Base-by-base conservation (phyloP, 2,888 invertebrate species). In the Clanis bilineata region DNA sequence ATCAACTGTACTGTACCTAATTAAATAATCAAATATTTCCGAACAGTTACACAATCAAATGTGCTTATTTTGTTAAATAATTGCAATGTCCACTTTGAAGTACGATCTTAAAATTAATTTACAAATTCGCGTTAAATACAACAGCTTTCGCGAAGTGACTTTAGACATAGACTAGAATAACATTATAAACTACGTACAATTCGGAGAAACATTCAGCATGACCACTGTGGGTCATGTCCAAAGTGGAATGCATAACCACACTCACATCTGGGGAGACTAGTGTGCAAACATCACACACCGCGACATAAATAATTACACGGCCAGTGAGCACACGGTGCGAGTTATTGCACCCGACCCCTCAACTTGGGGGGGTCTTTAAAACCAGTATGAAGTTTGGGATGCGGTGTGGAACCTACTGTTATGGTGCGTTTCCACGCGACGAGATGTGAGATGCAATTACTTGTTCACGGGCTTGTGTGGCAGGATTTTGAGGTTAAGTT, bases 241-340 rank as follows among this genome's bases (percentile, higher is more conserved):
- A 41, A 3, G 18, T 7, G 41, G 7, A 18, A 7, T 41, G 41
- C 41, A 38, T 38, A 9, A 25, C 54, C 38, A 58, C 63, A 57
- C 57, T 58, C 56, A 43, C 39, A 45, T 58, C 47, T 45, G 39
- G 43, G 25, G 12, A 23, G 21, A 54, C 56, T 51, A 22, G 62
- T 62, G 63, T 63, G 66, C 67, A 71, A 69, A 67, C 65, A 58
- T 21, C 62, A 65, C 66, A 71, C 70, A 69, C 68, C 67, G 71
- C 66, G 67, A 78, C 78, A 77, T 82, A 86, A 84, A 83, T 83
- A 82, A 85, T 85, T 83, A 83, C 75, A 86, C 74, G 82, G 74
- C 51, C 69, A 58, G 68, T 77, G 82, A 77, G 65, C 82, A 80
- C 77, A 67, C 67, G 69, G 67, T 67, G 68, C 67, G 71, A 81